Conservation (phyloP, 2,113 vertebrate species). For the Cavia porcellus region DNA sequence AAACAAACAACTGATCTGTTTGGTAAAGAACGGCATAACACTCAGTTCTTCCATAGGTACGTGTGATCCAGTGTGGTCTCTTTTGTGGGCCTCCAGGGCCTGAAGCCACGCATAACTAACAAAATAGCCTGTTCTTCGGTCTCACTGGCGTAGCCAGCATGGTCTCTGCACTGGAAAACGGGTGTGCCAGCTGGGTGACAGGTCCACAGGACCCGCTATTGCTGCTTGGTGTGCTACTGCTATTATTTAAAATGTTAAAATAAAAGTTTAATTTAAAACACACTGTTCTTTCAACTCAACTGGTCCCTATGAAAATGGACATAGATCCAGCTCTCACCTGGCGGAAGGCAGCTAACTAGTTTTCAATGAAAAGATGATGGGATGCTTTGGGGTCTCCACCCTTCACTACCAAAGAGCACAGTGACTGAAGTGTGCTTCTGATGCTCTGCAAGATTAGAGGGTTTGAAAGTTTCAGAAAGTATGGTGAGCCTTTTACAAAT, state of each 20-base stretch:
- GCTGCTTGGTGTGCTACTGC: background rate
- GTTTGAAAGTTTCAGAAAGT: background rate
- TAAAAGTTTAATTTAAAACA: background rate
- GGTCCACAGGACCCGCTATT: background rate
- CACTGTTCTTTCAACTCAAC: background rate
- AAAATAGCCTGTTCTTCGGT: background rate
- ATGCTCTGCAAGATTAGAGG: background rate
- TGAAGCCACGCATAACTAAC: background rate
- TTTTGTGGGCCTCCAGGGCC: background rate
- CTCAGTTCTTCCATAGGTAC: background rate
- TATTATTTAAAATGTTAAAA: background rate
- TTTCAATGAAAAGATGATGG: background rate
- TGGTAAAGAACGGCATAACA: background rate
- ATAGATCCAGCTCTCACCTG: background rate
- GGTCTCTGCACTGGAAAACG: background rate
- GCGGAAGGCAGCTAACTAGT: too few relatives aligned
- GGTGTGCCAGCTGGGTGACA: background rate
- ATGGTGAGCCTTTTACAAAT: background rate
- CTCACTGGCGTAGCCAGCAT: background rate
- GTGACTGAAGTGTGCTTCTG: background rate
- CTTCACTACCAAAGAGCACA: background rate
- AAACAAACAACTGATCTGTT: background rate
- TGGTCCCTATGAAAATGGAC: background rate
- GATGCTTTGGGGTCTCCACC: background rate
- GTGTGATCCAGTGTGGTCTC: background rate